A percentile compares a stretch with the other conserved stretches of the same genome.
Evolutionary conservation across 1,140 invertebrate species (phyloP).

Genomic region (Solen grandis): DNA sequence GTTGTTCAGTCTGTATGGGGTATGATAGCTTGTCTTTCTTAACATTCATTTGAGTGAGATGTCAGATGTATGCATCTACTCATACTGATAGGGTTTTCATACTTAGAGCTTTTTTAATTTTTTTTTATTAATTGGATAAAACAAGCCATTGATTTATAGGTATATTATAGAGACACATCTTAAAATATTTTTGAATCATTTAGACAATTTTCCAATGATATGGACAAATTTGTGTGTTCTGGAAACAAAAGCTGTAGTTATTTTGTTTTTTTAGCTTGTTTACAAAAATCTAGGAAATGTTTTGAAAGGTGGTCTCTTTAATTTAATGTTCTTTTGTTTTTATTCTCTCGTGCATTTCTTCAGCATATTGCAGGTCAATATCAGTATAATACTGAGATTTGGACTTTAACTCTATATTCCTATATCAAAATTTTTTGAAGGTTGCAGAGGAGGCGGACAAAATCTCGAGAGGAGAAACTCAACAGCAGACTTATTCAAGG

Average conservation of each 20-base stretch:
- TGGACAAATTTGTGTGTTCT: too few relatives aligned
- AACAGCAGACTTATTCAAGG: background rate
- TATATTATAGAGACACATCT: background rate
- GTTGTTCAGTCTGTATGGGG: too few relatives aligned
- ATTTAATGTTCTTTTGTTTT: too few relatives aligned
- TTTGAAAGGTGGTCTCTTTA: too few relatives aligned
- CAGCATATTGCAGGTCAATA: too few relatives aligned
- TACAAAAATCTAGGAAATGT: too few relatives aligned
- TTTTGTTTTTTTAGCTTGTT: background rate
- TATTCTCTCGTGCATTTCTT: too few relatives aligned
- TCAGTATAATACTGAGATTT: too few relatives aligned
- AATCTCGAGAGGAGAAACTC: constrained; percentile 18
- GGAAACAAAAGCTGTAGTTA: background rate
- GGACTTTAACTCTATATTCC: background rate
- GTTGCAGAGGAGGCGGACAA: constrained; percentile 24
- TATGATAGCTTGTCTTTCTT: background rate
- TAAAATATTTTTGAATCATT: too few relatives aligned
- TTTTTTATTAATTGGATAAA: background rate
- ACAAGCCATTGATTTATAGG: background rate
- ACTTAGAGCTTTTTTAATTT: background rate
- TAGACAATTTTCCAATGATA: too few relatives aligned
- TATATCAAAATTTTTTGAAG: background rate
- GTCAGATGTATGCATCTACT: background rate
- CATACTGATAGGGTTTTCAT: background rate
- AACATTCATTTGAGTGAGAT: background rate